Conservation (phyloP, 2,113 vertebrate species). For the Columba livia region DNA sequence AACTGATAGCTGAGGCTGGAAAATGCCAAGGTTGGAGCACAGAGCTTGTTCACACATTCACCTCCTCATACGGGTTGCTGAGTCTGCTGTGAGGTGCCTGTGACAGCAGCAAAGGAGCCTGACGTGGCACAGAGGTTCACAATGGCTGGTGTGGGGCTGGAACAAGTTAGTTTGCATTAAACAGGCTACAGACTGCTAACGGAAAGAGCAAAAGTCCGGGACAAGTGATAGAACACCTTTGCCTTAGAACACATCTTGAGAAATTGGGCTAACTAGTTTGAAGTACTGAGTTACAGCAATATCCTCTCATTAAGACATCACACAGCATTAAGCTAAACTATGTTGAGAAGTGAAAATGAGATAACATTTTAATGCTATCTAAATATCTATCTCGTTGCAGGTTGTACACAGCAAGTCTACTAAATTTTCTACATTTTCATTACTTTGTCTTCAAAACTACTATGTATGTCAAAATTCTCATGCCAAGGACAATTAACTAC, state of each 20-base stretch:
- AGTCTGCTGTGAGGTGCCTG: not conserved
- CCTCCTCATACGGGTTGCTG: rapidly evolving
- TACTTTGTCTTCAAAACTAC: not conserved
- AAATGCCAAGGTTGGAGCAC: not conserved
- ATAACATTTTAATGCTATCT: not conserved
- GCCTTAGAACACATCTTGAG: not conserved
- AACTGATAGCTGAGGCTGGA: not conserved
- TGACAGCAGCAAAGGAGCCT: not conserved
- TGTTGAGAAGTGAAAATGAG: not conserved
- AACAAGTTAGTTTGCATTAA: not conserved
- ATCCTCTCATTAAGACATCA: not conserved
- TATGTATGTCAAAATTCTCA: not conserved
- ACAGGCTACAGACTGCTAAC: not conserved
- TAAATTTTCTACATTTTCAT: not conserved
- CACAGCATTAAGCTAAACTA: not conserved
- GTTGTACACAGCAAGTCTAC: not conserved
- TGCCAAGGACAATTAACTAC: not conserved
- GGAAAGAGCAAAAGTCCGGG: not conserved
- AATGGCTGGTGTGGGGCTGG: not conserved
- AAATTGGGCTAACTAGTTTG: not conserved
- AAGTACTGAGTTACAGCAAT: not conserved
- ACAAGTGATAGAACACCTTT: not conserved
- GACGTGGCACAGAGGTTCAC: rapidly evolving
- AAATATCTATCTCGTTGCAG: not conserved
- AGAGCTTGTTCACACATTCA: not conserved